phyloP scores from a whole-genome alignment of 2,797 vertebrate genomes.

The Pipistrellus pipistrellus region DNA sequence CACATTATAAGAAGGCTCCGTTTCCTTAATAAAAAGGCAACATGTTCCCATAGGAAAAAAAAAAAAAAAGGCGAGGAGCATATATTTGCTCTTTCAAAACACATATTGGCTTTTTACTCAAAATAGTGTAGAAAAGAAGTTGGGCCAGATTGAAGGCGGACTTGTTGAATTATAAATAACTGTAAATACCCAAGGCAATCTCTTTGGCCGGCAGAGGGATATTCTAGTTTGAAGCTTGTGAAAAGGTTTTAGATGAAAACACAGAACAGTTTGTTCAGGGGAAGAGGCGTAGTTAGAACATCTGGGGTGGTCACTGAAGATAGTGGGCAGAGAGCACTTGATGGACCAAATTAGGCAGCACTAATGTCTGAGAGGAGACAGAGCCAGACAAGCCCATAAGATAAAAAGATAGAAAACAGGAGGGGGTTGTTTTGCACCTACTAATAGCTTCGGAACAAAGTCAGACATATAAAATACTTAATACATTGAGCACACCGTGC shows the following conservation, averaged over 20 bases:
- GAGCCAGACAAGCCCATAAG: background rate
- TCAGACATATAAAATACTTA: background rate
- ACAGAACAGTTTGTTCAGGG: background rate
- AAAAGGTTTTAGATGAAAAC: background rate
- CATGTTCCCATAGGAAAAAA: conserved; percentile 47
- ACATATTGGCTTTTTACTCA: conserved; percentile 57
- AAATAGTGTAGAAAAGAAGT: conserved; percentile 55
- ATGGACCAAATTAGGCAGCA: background rate
- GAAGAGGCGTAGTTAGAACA: background rate
- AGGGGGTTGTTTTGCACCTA: background rate
- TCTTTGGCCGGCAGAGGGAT: background rate
- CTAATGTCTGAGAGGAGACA: background rate
- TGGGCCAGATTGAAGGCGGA: background rate
- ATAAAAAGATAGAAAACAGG: background rate
- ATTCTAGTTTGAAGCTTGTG: conserved; percentile 19
- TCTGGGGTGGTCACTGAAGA: background rate
- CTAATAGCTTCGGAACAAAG: background rate
- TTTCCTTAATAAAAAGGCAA: conserved; percentile 54
- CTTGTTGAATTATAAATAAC: conserved; percentile 60
- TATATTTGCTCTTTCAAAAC: conserved; percentile 70
- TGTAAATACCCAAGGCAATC: background rate
- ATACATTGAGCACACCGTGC: background rate
- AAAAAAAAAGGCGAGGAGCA: background rate
- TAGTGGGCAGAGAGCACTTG: background rate
- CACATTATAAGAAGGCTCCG: conserved; percentile 65